Percentiles rank a stretch among this genome's conserved stretches.
Conservation (phyloP, 1,140 invertebrate genomes). For the Trichonephila clavata region DNA sequence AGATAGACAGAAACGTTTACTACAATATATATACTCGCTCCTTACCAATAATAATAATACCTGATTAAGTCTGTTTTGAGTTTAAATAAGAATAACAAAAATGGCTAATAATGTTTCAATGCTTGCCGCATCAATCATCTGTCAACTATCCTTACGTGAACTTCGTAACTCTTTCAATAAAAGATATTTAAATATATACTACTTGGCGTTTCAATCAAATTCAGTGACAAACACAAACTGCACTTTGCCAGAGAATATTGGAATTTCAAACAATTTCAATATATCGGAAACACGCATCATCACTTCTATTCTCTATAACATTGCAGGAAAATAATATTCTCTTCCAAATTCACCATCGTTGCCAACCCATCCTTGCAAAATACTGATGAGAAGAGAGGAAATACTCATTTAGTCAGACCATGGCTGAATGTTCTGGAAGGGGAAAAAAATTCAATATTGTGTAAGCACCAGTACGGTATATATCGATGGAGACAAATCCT, state of each 20-base stretch:
- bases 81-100: too few species aligned
- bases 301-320: neutral
- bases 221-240: constrained; percentile 4
- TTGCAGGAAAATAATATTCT: neutral
- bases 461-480: neutral
- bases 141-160: neutral
- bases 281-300: neutral
- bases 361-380: neutral
- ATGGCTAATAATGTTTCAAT: neutral
- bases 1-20: too few species aligned
- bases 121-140: neutral
- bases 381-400: constrained; percentile 20
- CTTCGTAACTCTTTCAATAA: neutral
- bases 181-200: neutral
- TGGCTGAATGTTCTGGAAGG: too few species aligned
- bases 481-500: neutral
- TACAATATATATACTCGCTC: too few species aligned
- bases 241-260: neutral
- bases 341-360: neutral
- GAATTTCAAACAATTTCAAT: constrained; percentile 16
- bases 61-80: too few species aligned
- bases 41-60: too few species aligned
- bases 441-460: neutral
- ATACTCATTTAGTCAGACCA: neutral
- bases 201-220: neutral